These are phyloP conservation scores for Teleiodes luculella DNA, from an alignment of 2,888 invertebrate species.

Conservation along the genomic window DNA sequence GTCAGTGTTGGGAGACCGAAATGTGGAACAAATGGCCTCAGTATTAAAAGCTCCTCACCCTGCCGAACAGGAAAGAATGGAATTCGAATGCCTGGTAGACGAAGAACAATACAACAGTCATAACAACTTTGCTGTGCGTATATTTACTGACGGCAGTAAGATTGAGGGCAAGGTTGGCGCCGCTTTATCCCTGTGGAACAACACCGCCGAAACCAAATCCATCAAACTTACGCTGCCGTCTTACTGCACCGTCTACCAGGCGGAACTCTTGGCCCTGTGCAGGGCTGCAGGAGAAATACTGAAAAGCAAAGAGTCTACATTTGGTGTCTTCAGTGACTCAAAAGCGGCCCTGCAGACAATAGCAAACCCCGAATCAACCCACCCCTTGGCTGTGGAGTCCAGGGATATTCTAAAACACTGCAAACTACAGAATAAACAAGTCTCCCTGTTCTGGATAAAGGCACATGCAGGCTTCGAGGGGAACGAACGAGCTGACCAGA, in stretches of 20 bases:
- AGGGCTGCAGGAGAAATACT: not conserved
- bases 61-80: not conserved
- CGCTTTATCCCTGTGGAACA: not conserved
- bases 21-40: not conserved
- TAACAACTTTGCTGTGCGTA: not conserved
- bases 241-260: not conserved
- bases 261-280: not conserved
- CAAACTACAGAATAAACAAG: not conserved
- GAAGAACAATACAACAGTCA: not conserved
- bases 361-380: not conserved
- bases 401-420: not conserved
- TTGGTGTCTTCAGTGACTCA: not conserved
- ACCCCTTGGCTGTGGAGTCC: not conserved
- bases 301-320: not conserved
- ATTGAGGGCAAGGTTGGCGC: not conserved
- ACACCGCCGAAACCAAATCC: not conserved
- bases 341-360: not conserved
- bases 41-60: not conserved
- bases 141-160: not conserved
- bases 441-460: not conserved
- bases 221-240: not conserved
- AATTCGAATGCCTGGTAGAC: conserved; percentile 1
- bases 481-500: not conserved
- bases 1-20: not conserved
- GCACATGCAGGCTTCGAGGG: not conserved